Percentiles rank a stretch among this genome's conserved stretches.
phyloP scores from a whole-genome alignment of 2,888 invertebrate species.

The Gnatocerus cornutus region DNA sequence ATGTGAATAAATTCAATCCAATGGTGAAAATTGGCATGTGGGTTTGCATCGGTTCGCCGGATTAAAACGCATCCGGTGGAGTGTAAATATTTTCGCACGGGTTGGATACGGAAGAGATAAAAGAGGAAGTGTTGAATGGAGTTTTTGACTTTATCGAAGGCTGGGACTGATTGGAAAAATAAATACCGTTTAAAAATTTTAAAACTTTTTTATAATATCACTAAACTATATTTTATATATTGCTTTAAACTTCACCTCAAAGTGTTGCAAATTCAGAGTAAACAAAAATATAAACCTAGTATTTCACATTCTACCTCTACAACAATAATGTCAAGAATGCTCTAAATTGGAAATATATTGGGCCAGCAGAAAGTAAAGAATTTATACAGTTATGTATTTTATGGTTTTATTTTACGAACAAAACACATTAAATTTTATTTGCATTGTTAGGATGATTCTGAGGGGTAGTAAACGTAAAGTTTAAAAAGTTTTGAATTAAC shows the following conservation, averaged over 20 bases:
- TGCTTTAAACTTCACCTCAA: too few relatives aligned
- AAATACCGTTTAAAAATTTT: too few relatives aligned
- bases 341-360: too few relatives aligned
- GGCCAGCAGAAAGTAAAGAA: background rate
- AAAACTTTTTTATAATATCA: too few relatives aligned
- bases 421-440: background rate
- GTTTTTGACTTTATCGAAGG: background rate
- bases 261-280: too few relatives aligned
- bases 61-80: conserved; percentile 23
- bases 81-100: conserved; percentile 29
- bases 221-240: too few relatives aligned
- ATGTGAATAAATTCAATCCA: conserved; percentile 22
- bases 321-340: too few relatives aligned
- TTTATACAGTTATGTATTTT: background rate
- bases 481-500: background rate
- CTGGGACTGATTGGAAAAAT: background rate
- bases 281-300: too few relatives aligned
- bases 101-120: background rate
- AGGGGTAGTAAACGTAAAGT: background rate
- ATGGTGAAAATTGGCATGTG: conserved; percentile 18
- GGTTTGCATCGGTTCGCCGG: conserved; percentile 9
- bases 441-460: background rate
- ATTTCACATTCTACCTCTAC: too few relatives aligned
- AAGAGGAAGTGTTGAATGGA: conserved; percentile 6
- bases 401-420: conserved; percentile 3